Evolutionary conservation across 2,113 vertebrate genomes (phyloP).

Genomic region (Megaleporinus macrocephalus): DNA sequence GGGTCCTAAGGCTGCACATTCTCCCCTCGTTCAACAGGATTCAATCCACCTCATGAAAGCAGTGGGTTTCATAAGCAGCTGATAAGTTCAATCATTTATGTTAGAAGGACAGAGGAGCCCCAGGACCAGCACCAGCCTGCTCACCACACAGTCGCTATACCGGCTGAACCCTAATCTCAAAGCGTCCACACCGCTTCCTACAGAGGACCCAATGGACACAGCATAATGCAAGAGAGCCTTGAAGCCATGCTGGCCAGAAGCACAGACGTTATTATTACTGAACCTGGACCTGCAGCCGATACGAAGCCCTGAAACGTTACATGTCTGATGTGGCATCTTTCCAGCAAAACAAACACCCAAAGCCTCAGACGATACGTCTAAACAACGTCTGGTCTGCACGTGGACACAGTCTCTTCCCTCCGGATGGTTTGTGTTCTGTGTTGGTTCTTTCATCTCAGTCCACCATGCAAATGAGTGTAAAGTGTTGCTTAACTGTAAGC

Average conservation of each 20-base stretch:
- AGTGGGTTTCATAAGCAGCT: neutral
- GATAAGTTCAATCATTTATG: conserved; percentile 3
- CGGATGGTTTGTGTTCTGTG: neutral
- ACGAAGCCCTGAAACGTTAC: conserved; percentile 20
- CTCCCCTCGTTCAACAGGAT: neutral
- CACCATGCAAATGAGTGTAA: neutral
- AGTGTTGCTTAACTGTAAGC: conserved; percentile 28
- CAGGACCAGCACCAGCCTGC: neutral
- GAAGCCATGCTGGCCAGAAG: neutral
- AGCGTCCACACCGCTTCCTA: neutral
- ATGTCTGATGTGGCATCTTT: conserved; percentile 12
- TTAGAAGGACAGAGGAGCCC: conserved; percentile 1
- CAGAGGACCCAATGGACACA: neutral
- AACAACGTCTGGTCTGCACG: conserved; percentile 10
- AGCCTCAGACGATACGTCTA: conserved; percentile 14
- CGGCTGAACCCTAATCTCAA: neutral
- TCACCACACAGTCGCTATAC: neutral
- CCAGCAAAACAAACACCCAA: neutral
- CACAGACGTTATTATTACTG: conserved; percentile 48
- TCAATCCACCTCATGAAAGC: neutral
- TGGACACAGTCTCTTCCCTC: neutral
- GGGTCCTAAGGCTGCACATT: neutral
- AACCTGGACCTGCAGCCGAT: conserved; percentile 41
- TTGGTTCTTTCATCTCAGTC: conserved; percentile 13
- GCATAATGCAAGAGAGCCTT: neutral